Base-by-base conservation (phyloP, 2,113 vertebrate genomes). In the Hypocryptadius cinnamomeus region DNA sequence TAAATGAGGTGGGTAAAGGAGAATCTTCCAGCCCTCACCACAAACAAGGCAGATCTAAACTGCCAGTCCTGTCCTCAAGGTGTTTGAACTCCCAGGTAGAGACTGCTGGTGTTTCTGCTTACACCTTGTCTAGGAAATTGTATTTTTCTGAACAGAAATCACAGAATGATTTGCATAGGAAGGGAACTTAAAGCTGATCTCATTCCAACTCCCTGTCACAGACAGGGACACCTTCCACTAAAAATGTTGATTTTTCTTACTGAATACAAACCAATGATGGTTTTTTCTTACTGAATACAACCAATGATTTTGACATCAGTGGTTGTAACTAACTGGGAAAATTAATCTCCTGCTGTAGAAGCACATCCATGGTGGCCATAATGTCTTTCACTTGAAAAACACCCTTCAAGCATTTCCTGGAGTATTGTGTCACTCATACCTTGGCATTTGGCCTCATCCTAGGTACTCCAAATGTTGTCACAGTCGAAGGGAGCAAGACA, bases 381-480 rank as follows among this genome's bases (percentile, higher is more conserved):
- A 57, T 3, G 1, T 31, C 25, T 80, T 85, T 48, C 65, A 35
- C 13, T 22, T 54, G 28, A 61, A 84, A 88, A 45, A 33, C n/a
- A 42, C 40, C 12, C 16, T 77, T 42, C 44, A 50, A 54, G 15
- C 30, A 9, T 59, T 66, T 63, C 14, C 45, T 68, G 70, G 50
- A 47, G 14, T 4, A 5, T 8, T 15, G 40, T 84, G 51, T 33
- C 65, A 65, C 77, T 94, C 54, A 95, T n/a, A 31, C 35, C 11
- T 19, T 31, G 72, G 40, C 18, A n/a, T 89, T 69, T 83, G 56
- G 33, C 54, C 90, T 72, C 59, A 18, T 69, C 71, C 40, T 92
- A 99, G 99, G 98, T 45, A 94, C 93, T n/a, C 98, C 98, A 6
- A 97, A 97, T 33, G 96, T 96, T 7, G 94, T 99, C 77, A 98